These are phyloP conservation scores for Aleiodes sp. DNA, from an alignment of 1,140 invertebrate genomes.

Conservation along the genomic window DNA sequence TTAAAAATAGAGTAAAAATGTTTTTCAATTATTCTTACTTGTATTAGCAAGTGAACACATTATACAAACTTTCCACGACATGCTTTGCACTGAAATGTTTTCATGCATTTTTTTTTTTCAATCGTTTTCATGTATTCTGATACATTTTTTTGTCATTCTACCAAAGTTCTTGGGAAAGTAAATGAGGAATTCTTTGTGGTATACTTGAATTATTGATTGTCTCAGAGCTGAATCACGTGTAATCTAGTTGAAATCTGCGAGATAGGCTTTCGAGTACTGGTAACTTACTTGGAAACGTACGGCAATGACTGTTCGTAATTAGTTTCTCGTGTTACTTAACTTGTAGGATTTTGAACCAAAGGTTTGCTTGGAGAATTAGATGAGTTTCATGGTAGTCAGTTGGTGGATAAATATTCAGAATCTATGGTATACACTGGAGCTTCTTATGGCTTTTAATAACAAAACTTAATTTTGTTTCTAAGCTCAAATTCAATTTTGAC, in stretches of 20 bases:
- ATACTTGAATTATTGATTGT: slow-evolving; percentile 10
- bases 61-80: too few relatives aligned
- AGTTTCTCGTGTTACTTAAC: slow-evolving; percentile 52
- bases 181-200: neutral
- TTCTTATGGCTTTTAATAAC: neutral
- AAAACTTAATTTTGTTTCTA: too few relatives aligned
- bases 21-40: slow-evolving; percentile 3
- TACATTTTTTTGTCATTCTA: too few relatives aligned
- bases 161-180: neutral
- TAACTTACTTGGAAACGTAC: slow-evolving; percentile 23
- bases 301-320: slow-evolving; percentile 54
- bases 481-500: too few relatives aligned
- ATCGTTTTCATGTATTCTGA: too few relatives aligned
- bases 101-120: too few relatives aligned
- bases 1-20: slow-evolving; percentile 6
- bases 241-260: neutral
- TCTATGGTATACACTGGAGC: neutral
- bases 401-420: slow-evolving; percentile 39
- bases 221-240: neutral
- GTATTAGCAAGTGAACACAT: neutral
- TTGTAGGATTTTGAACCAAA: slow-evolving; percentile 15
- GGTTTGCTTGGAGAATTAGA: slow-evolving; percentile 45
- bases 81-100: too few relatives aligned
- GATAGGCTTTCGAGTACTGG: neutral
- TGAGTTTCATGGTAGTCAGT: slow-evolving; percentile 45